phyloP scores from a whole-genome alignment of 2,888 invertebrate species.

The Tricholauxania praeusta region DNA sequence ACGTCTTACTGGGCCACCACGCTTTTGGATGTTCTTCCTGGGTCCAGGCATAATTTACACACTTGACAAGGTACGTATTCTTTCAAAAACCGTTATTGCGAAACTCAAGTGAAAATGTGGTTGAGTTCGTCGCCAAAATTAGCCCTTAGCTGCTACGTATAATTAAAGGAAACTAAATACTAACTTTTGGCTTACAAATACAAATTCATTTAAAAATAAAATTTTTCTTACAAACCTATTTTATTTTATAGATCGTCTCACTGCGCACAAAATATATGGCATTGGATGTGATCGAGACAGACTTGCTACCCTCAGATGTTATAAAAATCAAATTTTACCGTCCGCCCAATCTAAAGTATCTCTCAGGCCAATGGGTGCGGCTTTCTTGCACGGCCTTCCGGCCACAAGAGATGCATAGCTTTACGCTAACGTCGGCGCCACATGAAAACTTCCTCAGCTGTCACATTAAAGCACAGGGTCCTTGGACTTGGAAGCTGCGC shows the following conservation, averaged over 20 bases:
- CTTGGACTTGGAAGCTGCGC: conserved; percentile 97
- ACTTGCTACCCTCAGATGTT: conserved; percentile 92
- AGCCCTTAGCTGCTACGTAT: too few relatives aligned
- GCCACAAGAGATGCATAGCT: conserved; percentile 93
- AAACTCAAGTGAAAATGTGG: too few relatives aligned
- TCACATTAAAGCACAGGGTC: conserved; percentile 90
- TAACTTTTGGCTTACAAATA: too few relatives aligned
- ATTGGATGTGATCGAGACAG: conserved; percentile 92
- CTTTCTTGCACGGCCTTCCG: conserved; percentile 91
- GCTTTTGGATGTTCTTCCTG: conserved; percentile 95
- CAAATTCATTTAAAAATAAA: not conserved
- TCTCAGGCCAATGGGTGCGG: conserved; percentile 95
- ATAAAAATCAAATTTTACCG: conserved; percentile 95
- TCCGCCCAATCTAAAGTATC: conserved; percentile 93
- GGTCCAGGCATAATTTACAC: conserved; percentile 91
- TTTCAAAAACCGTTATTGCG: not conserved
- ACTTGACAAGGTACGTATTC: conserved; percentile 76
- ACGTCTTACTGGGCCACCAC: conserved; percentile 88
- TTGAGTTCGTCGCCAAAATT: too few relatives aligned
- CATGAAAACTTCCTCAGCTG: conserved; percentile 95
- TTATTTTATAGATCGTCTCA: conserved; percentile 80
- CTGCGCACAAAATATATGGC: conserved; percentile 92
- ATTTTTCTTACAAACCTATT: conserved; percentile 1
- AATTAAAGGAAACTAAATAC: too few relatives aligned
- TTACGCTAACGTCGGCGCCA: conserved; percentile 95